Evolutionary conservation across 2,113 vertebrate species (phyloP), one percentile per base, ranked within the genome.

Genomic region (Limanda limanda): DNA sequence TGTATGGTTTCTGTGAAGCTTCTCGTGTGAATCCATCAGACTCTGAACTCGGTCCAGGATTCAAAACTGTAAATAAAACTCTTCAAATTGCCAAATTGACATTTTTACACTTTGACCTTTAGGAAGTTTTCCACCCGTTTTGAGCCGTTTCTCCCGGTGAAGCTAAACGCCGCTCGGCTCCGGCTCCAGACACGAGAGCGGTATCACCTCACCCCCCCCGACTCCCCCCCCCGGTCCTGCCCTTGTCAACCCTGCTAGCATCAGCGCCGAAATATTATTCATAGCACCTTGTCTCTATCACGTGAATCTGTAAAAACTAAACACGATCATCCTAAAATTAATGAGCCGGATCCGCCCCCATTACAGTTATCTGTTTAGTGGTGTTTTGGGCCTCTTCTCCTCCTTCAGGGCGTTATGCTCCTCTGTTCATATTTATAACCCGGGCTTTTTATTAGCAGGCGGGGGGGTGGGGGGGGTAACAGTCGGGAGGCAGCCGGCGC

Each of bases 401-500:
- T 91, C 86, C 89, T 88, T 88, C 67, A 86, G 90, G 90, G 88
- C 84, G 87, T 88, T 88, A 86, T 79, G 82, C 88, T 87, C 87
- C 67, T 89, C 88, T 87, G 76, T 89, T 93, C 92, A 92, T 91
- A 91, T 93, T 93, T 92, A 93, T 91, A 90, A 90, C 88, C 85
- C 81, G 27, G 86, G 84, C 85, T 89, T 92, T 92, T 93, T 93
- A 93, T 91, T 92, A 93, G 92, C 81, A n/a, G n/a, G n/a, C n/a
- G 79, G 92, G 92, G 89, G 62, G 82, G 86, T 89, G n/a, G 79
- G 92, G 92, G 89, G 62, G 82, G 86, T 89, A 92, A 90, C 90
- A 93, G 92, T 92, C 77, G 86, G 89, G 92, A 89, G 86, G 88
- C 92, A 88, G 86, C 74, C 48, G 56, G 78, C 13, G 65, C 88